Evolutionary conservation across 2,797 vertebrate species (phyloP), one percentile per base, ranked within the genome.

Genomic region (Ataeniobius toweri): DNA sequence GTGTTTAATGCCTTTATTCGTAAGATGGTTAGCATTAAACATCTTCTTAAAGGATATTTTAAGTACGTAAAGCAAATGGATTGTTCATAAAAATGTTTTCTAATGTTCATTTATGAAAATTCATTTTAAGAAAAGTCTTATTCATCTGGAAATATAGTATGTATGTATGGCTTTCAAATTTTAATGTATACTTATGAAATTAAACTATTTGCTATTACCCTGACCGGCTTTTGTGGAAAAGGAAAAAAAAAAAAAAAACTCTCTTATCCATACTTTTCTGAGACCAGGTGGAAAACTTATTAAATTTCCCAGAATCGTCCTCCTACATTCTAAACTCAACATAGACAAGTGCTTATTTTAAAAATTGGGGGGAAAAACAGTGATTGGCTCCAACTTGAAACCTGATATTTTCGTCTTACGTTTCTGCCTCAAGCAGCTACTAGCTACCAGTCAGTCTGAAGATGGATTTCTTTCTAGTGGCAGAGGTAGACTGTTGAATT

Each of bases 321-420:
- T 8, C 16, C n/a, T 50, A 50, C 71, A 59, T 67, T 24, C 36
- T 16, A 44, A 31, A 72, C 3, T 16, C 48, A 10, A 41, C 28
- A 77, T n/a, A 7, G 39, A 80, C 73, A 51, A 82, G n/a, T 85
- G 76, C 58, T 58, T 61, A 65, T 70, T 55, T 13, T 31, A 20
- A 41, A 70, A 58, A 73, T 22, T 20, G 13, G 28, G 51, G 18
- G n/a, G 73, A 76, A 31, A 63, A 41, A 5, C 18, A 63, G 51
- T 3, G 46, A 76, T 53, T 67, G n/a, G 65, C 74, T 55, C 28
- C 36, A 65, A 56, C 41, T 18, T 44, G 22, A 53, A 84, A 28
- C 41, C 65, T 39, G 7, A 8, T n/a, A 39, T 74, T 73, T 75
- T 71, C 13, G 67, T 83, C 28, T 73, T 56, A 68, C 36, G 44